Evolutionary conservation across 2,797 vertebrate genomes (phyloP), one percentile per base, ranked within the genome.

Genomic region (Epinephelus malabaricus): DNA sequence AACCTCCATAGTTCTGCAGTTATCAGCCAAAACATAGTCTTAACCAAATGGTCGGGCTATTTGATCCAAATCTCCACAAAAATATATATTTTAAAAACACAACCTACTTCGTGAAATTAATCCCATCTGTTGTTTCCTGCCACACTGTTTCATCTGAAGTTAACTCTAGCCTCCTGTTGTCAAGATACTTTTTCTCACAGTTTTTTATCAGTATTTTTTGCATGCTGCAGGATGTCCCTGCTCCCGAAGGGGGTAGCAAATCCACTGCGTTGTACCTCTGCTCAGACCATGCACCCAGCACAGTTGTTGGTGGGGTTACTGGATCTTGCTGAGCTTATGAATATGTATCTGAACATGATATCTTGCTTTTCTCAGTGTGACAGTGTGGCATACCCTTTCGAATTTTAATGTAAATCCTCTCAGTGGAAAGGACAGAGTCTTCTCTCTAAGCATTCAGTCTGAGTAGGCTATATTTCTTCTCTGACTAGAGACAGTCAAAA

Each of bases 261-360:
- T 55, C 65, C 27, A 56, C 45, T 67, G 73, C 59, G 60, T 83
- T 76, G 54, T 69, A 70, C 45, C 61, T 71, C 62, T 21, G 53
- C 54, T 75, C 34, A 63, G 70, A 80, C 77, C 53, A 80, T 69
- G 69, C 78, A 69, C 64, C 19, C 55, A 75, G 76, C 78, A 14
- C 34, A 40, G 25, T 13, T 62, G 76, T 60, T 69, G 63, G 75
- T 69, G 70, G 55, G 76, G 55, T 18, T 19, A 56, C 64, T 23
- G 50, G 45, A 58, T 77, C 74, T 81, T 54, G 55, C 82, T 83
- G 78, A 70, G 82, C n/a, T 65, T 76, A 73, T 81, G 68, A 78
- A 73, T 85, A 79, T 70, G 47, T 71, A 67, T 81, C 71, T 73
- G 51, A 70, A 60, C 18, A 19, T 74, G 69, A 63, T 82, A 55